A percentile compares a stretch with the other conserved stretches of the same genome.
These are phyloP conservation scores for Drosophila melanosoma DNA, from an alignment of 2,888 invertebrate genomes.

Conservation along the genomic window DNA sequence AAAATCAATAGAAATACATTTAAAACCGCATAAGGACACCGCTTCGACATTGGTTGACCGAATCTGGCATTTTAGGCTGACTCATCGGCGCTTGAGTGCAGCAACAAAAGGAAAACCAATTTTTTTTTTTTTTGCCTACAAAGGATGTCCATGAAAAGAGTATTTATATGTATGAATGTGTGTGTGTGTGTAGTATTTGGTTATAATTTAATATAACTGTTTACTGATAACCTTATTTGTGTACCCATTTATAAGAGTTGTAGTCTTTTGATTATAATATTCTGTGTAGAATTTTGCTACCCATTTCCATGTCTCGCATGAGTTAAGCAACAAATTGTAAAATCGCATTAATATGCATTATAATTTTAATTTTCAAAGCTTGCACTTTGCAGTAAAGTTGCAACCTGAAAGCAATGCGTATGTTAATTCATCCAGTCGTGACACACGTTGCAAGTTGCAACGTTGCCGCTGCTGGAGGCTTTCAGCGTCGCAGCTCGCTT, in stretches of 20 bases:
- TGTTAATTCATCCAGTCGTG: conserved; percentile 66
- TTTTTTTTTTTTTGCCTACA: conserved; percentile 7
- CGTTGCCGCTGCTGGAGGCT: conserved; percentile 6
- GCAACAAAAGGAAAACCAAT: conserved; percentile 34
- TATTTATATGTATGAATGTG: not conserved
- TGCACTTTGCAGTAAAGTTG: conserved; percentile 26
- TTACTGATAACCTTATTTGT: not conserved
- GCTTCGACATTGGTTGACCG: conserved; percentile 52
- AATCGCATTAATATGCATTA: conserved; percentile 57
- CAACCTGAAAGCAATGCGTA: conserved; percentile 34
- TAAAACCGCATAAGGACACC: conserved; percentile 51
- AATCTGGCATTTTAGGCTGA: conserved; percentile 29
- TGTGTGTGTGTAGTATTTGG: not conserved
- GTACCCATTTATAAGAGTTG: not conserved
- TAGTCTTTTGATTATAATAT: not conserved
- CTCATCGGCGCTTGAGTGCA: conserved; percentile 26
- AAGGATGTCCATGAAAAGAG: not conserved
- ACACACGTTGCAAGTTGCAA: conserved; percentile 55
- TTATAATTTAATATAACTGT: not conserved
- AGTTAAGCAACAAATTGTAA: conserved; percentile 43
- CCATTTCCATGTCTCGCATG: conserved; percentile 20
- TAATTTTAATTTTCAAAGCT: conserved; percentile 52
- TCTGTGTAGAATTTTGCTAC: not conserved
- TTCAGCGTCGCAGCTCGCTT: conserved; percentile 36
- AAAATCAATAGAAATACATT: conserved; percentile 74